Evolutionary conservation across 2,888 invertebrate genomes (phyloP), one percentile per base, ranked within the genome.

Genomic region (Eristalis tenax): DNA sequence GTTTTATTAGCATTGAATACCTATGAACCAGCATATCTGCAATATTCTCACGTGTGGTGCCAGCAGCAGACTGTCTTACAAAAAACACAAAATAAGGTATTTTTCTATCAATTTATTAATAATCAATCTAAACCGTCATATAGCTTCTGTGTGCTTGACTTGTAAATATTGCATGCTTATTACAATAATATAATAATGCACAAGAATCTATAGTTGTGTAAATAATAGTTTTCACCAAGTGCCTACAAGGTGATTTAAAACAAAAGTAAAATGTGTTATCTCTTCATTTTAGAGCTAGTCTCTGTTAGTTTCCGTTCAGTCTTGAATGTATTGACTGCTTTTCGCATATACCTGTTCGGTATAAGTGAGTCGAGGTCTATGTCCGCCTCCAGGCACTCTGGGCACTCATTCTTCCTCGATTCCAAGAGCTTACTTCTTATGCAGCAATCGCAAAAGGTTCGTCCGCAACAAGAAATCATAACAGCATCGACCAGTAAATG

Each of bases 281-380:
- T 18, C 8, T 18, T 50, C 1, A 50, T 8, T 8, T 50, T 63
- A 63, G n/a, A 63, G 11, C 10, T 32, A 63, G n/a, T 63, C 18
- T 63, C 32, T 11, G 32, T 28, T 1, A 5, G 8, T 18, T 6
- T 50, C 2, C n/a, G n/a, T 61, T 68, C 26, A 26, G 18, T 8
- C 0, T 43, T 50, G 13, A 63, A 77, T 0, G 23, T 26, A 15
- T 50, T 22, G 8, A 77, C 77, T 6, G 35, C 43, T n/a, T 63
- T 77, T 0, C 69, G 69, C 28, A 69, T 23, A 50, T 69, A 69
- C 26, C 77, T 77, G n/a, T 69, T 79, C 18, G 78, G 71, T 28
- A 79, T 70, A 28, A 65, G 22, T 1, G 64, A 56, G 0, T 71
- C 78, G 2, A 50, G 70, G 10, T 57, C 64, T 28, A 15, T 28